Conservation (phyloP, 2,797 vertebrate genomes). For the Huso huso region DNA sequence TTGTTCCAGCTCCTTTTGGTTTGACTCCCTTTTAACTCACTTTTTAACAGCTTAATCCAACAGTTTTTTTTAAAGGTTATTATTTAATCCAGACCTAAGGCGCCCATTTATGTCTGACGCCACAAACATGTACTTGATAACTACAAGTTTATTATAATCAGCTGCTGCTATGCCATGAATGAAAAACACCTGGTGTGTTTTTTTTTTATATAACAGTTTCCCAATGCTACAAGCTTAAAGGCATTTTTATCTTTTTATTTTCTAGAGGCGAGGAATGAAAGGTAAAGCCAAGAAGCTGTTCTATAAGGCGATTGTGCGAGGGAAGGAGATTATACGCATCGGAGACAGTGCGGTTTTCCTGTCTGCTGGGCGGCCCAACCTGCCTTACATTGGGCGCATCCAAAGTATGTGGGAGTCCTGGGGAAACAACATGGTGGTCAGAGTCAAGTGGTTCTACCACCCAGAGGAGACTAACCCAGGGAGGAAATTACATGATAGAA, state of each 20-base stretch:
- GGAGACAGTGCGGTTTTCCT: slow-evolving; percentile 95
- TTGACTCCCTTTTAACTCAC: too few species aligned
- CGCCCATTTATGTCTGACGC: neutral
- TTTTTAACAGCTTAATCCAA: too few species aligned
- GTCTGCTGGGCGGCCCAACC: slow-evolving; percentile 90
- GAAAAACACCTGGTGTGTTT: neutral
- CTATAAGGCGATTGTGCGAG: slow-evolving; percentile 94
- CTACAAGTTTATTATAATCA: neutral
- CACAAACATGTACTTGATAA: neutral
- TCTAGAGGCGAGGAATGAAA: slow-evolving; percentile 94
- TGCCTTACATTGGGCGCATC: slow-evolving; percentile 95
- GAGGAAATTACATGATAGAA: slow-evolving; percentile 90
- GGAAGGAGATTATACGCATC: slow-evolving; percentile 93
- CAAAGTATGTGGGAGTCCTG: slow-evolving; percentile 99
- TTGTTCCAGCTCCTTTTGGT: too few species aligned
- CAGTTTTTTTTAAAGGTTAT: neutral
- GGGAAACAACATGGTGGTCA: slow-evolving; percentile 98
- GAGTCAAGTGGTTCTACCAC: slow-evolving; percentile 98
- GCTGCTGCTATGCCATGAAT: too few species aligned
- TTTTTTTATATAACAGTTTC: neutral
- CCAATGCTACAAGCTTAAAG: neutral
- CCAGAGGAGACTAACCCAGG: slow-evolving; percentile 96
- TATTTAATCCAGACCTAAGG: neutral
- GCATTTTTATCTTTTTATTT: neutral
- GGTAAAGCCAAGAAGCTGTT: slow-evolving; percentile 97